Conservation (phyloP, 2,113 vertebrate species). For the Oriolus oriolus region DNA sequence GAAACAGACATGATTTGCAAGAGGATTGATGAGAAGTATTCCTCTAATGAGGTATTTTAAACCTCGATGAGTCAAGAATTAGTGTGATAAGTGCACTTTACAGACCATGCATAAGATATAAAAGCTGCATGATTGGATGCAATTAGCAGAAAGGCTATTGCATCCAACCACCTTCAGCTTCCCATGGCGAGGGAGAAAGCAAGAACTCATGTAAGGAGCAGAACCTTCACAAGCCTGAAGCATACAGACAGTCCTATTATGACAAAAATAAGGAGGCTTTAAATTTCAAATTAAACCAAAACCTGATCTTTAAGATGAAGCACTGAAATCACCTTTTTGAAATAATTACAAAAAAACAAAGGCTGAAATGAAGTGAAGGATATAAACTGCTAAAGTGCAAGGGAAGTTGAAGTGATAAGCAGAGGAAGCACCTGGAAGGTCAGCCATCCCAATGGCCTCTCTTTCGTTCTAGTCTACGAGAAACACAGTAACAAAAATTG, state of each 20-base stretch:
- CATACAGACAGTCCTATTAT: background rate
- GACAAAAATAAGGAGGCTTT: background rate
- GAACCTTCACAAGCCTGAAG: background rate
- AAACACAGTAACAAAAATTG: background rate
- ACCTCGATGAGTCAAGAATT: background rate
- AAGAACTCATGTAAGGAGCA: background rate
- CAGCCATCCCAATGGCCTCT: background rate
- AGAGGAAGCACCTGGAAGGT: background rate
- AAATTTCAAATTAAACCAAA: background rate
- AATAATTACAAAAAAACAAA: background rate
- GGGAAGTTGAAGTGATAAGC: background rate
- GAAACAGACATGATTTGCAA: background rate
- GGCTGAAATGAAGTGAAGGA: background rate
- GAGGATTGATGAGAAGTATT: background rate
- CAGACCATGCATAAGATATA: background rate
- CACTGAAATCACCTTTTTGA: background rate
- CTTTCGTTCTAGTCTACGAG: background rate
- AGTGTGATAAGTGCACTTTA: background rate
- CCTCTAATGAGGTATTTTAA: constrained; percentile 8
- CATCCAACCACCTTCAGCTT: background rate
- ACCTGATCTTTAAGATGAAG: background rate
- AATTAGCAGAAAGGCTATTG: background rate
- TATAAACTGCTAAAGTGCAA: background rate
- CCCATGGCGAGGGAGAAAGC: background rate
- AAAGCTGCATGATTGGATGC: background rate